Evolutionary conservation across 2,888 invertebrate species (phyloP).

Genomic region (Caenorhabditis macrosperma): DNA sequence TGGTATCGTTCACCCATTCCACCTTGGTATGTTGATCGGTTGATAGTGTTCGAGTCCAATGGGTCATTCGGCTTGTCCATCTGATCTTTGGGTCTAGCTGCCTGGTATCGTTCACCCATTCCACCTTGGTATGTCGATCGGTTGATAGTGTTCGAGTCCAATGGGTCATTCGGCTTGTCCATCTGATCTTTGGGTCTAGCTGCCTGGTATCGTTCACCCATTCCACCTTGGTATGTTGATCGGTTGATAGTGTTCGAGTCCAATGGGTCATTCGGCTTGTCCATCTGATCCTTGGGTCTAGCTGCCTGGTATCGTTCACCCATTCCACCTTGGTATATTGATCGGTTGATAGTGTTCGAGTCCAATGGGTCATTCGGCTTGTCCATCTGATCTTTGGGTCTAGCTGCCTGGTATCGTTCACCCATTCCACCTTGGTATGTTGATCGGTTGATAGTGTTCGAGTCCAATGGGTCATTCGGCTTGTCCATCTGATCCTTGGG

Average conservation of each 20-base stretch:
- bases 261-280: constrained; percentile 6
- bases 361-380: constrained; percentile 25
- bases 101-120: constrained; percentile 18
- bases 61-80: constrained; percentile 14
- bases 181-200: constrained; percentile 23
- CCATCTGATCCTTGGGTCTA: constrained; percentile 16
- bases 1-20: constrained; percentile 23
- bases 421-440: constrained; percentile 34
- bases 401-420: constrained; percentile 16
- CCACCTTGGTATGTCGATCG: constrained; percentile 38
- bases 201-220: constrained; percentile 24
- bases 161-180: constrained; percentile 20
- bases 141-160: constrained; percentile 39
- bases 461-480: constrained; percentile 10
- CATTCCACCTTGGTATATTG: constrained; percentile 41
- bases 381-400: constrained; percentile 30
- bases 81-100: constrained; percentile 15
- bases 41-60: constrained; percentile 19
- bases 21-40: constrained; percentile 29
- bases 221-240: constrained; percentile 27
- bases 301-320: constrained; percentile 19
- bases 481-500: constrained; percentile 20
- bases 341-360: constrained; percentile 28
- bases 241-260: constrained; percentile 27
- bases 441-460: constrained; percentile 20